Conservation (phyloP, 30 jellyfish, hydroid and myxozoan species). For the Turritopsis rubra region DNA sequence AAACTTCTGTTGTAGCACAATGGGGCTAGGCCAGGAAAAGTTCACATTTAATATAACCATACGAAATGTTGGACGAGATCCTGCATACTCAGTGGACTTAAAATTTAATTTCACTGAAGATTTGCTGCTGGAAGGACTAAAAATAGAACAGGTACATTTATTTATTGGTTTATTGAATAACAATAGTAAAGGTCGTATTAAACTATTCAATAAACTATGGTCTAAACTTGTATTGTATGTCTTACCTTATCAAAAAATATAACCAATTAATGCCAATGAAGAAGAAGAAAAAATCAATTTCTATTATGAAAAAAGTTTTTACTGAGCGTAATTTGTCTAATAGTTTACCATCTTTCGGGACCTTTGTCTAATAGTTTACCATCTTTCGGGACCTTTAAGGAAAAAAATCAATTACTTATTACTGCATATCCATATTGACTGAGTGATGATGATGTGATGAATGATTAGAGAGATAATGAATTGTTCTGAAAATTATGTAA, state of each 20-base stretch:
- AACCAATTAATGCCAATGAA: too few relatives aligned
- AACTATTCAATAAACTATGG: too few relatives aligned
- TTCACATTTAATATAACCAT: slow-evolving; percentile 35
- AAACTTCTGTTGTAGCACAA: slow-evolving; percentile 31
- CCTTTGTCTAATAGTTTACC: too few relatives aligned
- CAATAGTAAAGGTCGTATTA: too few relatives aligned
- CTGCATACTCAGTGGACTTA: slow-evolving; percentile 67
- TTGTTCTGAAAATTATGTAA: background rate
- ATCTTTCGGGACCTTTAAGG: too few relatives aligned
- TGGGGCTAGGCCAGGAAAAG: slow-evolving; percentile 49
- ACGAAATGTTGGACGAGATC: slow-evolving; percentile 46
- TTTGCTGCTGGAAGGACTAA: slow-evolving; percentile 19
- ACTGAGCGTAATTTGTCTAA: too few relatives aligned
- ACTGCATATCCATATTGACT: background rate
- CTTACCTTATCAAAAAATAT: too few relatives aligned
- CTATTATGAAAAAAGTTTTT: too few relatives aligned
- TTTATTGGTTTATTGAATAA: too few relatives aligned
- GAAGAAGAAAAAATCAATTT: too few relatives aligned
- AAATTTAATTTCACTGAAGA: slow-evolving; percentile 37
- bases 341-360: too few relatives aligned
- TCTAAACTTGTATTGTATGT: too few relatives aligned
- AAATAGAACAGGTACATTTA: background rate
- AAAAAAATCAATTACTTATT: background rate
- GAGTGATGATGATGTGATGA: background rate
- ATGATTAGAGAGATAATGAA: background rate